Conservation (phyloP, 2,113 vertebrate species). For the Coreoperca whiteheadi region DNA sequence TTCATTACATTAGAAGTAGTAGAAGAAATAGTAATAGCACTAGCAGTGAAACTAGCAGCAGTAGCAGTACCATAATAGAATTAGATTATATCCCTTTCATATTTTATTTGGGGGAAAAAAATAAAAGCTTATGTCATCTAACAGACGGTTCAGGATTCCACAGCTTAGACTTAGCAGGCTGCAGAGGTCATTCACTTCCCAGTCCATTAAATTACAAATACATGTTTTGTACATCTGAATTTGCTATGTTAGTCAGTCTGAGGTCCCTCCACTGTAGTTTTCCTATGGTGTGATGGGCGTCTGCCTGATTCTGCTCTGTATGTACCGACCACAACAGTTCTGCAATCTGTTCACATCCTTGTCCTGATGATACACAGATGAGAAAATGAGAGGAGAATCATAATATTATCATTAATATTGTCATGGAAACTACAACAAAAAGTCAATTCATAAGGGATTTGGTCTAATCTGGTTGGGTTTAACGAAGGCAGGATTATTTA, state of each 20-base stretch:
- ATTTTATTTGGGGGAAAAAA: conserved; percentile 46
- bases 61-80: conserved; percentile 49
- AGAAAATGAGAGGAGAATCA: conserved; percentile 44
- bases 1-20: not conserved
- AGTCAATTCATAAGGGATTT: conserved; percentile 76
- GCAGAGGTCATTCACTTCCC: conserved; percentile 64
- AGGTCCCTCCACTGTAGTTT: not conserved
- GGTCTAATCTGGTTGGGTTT: conserved; percentile 80
- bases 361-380: conserved; percentile 18
- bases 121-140: conserved; percentile 64
- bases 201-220: conserved; percentile 72
- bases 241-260: not conserved
- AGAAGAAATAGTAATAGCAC: not conserved
- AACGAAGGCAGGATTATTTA: conserved; percentile 80
- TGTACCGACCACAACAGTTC: not conserved
- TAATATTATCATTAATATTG: conserved; percentile 73
- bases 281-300: not conserved
- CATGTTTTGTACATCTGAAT: conserved; percentile 46
- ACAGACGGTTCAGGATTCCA: conserved; percentile 72
- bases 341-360: conserved; percentile 37
- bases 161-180: conserved; percentile 67
- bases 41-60: conserved; percentile 10
- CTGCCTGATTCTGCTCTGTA: not conserved
- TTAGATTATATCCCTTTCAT: conserved; percentile 65
- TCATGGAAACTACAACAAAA: conserved; percentile 80